These are phyloP conservation scores for Planococcus citri DNA, from an alignment of 1,140 invertebrate species.

Conservation along the genomic window DNA sequence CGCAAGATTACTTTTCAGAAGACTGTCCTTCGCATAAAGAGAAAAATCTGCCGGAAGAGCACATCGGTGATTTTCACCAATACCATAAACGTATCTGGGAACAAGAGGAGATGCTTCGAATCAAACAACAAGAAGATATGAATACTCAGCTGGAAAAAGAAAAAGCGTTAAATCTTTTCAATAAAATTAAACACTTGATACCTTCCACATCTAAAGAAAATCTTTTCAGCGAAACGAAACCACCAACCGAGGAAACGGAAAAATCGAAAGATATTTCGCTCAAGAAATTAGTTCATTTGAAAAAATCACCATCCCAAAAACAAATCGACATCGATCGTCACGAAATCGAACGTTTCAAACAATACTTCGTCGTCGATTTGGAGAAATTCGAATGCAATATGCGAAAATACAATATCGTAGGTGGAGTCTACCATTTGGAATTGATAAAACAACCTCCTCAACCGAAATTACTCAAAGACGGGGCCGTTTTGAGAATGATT, in stretches of 20 bases:
- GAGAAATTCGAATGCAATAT: background rate
- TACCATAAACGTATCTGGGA: background rate
- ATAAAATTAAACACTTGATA: slow-evolving; percentile 2
- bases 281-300: background rate
- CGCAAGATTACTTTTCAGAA: background rate
- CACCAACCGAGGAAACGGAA: background rate
- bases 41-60: background rate
- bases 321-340: background rate
- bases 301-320: background rate
- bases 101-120: background rate
- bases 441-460: slow-evolving; percentile 52
- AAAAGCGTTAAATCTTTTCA: background rate
- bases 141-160: background rate
- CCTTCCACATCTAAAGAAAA: background rate
- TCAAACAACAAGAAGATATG: background rate
- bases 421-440: slow-evolving; percentile 50
- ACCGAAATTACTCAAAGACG: slow-evolving; percentile 34
- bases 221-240: background rate
- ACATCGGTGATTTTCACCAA: background rate
- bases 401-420: slow-evolving; percentile 39
- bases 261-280: background rate
- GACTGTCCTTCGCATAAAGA: background rate
- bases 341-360: background rate
- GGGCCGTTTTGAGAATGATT: slow-evolving; percentile 25
- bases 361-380: background rate